A percentile compares a stretch with the other conserved stretches of the same genome.
Conservation (phyloP, 2,113 vertebrate genomes). For the Clinocottus analis region DNA sequence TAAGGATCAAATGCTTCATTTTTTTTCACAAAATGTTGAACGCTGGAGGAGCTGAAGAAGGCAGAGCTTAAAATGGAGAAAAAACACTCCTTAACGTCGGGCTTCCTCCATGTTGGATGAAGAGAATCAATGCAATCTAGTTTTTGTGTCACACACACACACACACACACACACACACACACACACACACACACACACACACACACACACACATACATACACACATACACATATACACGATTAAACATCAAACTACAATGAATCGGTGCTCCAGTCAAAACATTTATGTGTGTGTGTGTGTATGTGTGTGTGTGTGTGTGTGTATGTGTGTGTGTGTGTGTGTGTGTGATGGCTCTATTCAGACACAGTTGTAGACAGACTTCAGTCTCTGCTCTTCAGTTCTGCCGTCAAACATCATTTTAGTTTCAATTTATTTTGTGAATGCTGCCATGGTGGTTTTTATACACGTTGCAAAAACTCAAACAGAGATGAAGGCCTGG, state of each 20-base stretch:
- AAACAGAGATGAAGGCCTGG: too few relatives aligned
- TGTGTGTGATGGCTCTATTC: constrained; percentile 9
- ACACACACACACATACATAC: constrained; percentile 8
- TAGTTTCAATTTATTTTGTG: too few relatives aligned
- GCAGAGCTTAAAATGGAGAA: neutral
- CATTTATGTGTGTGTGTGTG: too few relatives aligned
- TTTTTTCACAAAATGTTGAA: neutral
- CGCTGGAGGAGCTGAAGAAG: constrained; percentile 6
- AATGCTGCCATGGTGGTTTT: too few relatives aligned
- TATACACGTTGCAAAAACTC: too few relatives aligned
- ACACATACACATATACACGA: neutral
- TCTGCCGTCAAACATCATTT: neutral
- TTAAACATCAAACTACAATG: neutral
- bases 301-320: neutral
- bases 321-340: constrained; percentile 4
- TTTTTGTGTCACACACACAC: constrained; percentile 15
- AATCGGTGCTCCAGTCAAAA: neutral
- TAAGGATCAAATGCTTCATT: neutral
- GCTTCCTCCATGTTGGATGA: constrained; percentile 3
- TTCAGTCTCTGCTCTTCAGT: neutral
- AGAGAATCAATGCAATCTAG: constrained; percentile 8
- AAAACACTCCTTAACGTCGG: neutral
- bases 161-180: constrained; percentile 2
- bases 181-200: constrained; percentile 14
- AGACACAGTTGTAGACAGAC: constrained; percentile 56